Percentiles rank a stretch among this genome's conserved stretches.
phyloP scores from a whole-genome alignment of 1,140 invertebrate genomes.

The Nebria ingens region DNA sequence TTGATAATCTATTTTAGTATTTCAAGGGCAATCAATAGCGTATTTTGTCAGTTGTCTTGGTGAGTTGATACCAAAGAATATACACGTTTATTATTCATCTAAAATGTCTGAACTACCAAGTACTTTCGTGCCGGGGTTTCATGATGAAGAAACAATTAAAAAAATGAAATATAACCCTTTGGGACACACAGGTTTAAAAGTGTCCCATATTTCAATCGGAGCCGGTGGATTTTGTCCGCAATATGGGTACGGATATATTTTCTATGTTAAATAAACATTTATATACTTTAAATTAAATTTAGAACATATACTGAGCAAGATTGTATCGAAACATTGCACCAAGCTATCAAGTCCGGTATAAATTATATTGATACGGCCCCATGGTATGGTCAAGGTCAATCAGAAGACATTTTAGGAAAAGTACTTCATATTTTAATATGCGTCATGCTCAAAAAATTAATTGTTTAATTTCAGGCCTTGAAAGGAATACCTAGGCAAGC shows the following conservation, averaged over 20 bases:
- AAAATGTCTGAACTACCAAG: slow-evolving; percentile 26
- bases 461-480: slow-evolving; percentile 49
- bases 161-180: slow-evolving; percentile 46
- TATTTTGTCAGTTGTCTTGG: too few species aligned
- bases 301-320: slow-evolving; percentile 47
- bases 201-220: slow-evolving; percentile 46
- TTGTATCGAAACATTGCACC: slow-evolving; percentile 54
- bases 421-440: slow-evolving; percentile 37
- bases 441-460: background rate
- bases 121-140: slow-evolving; percentile 47
- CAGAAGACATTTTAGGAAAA: slow-evolving; percentile 72
- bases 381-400: slow-evolving; percentile 81
- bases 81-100: too few species aligned
- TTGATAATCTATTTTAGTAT: too few species aligned
- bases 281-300: slow-evolving; percentile 17
- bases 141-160: slow-evolving; percentile 41
- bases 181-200: slow-evolving; percentile 42
- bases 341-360: slow-evolving; percentile 65
- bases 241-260: slow-evolving; percentile 34
- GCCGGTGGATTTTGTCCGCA: slow-evolving; percentile 42
- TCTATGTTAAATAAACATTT: slow-evolving; percentile 2
- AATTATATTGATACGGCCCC: slow-evolving; percentile 89
- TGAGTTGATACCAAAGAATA: too few species aligned
- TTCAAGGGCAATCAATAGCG: too few species aligned
- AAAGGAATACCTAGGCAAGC: slow-evolving; percentile 64